phyloP scores from a whole-genome alignment of 2,888 invertebrate species.

The Anthophora plumipes region DNA sequence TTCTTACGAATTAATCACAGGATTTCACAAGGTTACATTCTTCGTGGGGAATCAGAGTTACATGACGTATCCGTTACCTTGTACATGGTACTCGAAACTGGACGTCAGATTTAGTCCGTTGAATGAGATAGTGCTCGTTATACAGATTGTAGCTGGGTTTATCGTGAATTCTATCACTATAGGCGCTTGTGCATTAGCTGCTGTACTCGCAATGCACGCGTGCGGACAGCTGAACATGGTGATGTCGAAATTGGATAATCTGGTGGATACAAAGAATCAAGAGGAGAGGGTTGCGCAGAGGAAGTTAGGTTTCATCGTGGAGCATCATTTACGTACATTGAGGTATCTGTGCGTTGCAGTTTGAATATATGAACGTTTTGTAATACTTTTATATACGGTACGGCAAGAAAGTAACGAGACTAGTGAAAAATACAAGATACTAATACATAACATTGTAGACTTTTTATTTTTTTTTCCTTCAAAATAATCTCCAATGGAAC shows the following conservation, averaged over 20 bases:
- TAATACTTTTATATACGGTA: no score
- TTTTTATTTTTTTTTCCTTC: no score
- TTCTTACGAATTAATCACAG: conserved; percentile 63
- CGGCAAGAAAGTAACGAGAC: no score
- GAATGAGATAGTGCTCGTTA: conserved; percentile 65
- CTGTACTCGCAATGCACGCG: conserved; percentile 65
- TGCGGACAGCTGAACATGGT: conserved; percentile 69
- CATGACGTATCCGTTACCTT: conserved; percentile 54
- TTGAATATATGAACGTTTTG: not conserved
- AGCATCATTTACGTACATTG: conserved; percentile 62
- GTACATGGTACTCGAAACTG: conserved; percentile 67
- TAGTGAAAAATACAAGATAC: no score
- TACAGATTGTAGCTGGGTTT: conserved; percentile 60
- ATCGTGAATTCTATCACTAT: conserved; percentile 58
- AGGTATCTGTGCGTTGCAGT: conserved; percentile 45
- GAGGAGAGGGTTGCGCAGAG: not conserved
- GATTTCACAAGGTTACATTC: conserved; percentile 58
- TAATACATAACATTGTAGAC: no score
- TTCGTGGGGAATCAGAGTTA: conserved; percentile 55
- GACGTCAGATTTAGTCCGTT: conserved; percentile 55
- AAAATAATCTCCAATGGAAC: no score
- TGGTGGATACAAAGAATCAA: conserved; percentile 38
- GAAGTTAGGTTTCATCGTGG: conserved; percentile 51
- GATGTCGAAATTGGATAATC: conserved; percentile 54
- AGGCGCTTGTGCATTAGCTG: conserved; percentile 64